These are phyloP conservation scores for zebrafish (Danio rerio) DNA, from an alignment of 2,113 vertebrate genomes.

Conservation along the genomic window DNA sequence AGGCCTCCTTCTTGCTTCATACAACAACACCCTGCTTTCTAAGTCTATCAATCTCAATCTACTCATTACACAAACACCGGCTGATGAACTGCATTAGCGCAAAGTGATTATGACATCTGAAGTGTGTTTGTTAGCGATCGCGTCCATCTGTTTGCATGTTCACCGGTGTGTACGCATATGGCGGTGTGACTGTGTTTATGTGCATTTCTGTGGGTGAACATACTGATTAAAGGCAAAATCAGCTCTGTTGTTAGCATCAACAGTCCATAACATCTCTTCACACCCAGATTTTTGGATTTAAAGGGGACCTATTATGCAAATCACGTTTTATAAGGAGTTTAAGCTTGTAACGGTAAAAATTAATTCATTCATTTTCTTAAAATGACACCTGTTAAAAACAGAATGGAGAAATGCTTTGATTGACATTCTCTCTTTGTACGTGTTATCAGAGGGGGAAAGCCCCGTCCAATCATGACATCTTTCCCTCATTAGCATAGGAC, in stretches of 20 bases:
- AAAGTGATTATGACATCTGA: neutral
- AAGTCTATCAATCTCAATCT: neutral
- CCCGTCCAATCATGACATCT: too few species aligned
- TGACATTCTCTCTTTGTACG: too few species aligned
- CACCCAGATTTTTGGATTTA: neutral
- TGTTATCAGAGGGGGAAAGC: too few species aligned
- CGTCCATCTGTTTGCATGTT: neutral
- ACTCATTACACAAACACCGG: neutral
- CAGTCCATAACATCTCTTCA: neutral
- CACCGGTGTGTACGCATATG: neutral
- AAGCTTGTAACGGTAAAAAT: too few species aligned
- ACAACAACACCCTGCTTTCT: neutral
- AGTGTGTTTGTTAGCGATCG: neutral
- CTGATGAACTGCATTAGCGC: neutral
- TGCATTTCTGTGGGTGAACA: neutral
- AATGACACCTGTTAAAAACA: neutral
- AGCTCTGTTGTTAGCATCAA: neutral
- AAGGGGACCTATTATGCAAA: too few species aligned
- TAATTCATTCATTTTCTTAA: too few species aligned
- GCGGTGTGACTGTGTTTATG: neutral
- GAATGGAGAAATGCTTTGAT: too few species aligned
- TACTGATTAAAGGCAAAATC: conserved; percentile 1
- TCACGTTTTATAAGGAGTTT: too few species aligned
- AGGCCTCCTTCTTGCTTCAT: neutral
- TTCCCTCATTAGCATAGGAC: too few species aligned